A percentile compares a stretch with the other conserved stretches of the same genome.
phyloP scores from a whole-genome alignment of 2,888 invertebrate species.

The Taenaris catops region DNA sequence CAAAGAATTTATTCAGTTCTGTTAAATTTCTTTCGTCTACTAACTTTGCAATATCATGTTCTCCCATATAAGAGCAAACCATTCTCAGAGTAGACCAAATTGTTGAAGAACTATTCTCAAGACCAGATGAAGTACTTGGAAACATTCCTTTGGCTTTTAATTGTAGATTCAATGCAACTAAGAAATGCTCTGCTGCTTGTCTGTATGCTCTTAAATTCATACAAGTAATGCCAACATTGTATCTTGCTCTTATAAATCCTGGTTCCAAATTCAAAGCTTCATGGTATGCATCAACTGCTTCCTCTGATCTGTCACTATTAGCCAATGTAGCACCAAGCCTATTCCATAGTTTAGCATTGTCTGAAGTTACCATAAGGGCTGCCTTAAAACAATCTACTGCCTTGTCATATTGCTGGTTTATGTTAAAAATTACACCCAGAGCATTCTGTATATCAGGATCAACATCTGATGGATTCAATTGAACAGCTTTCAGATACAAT shows the following conservation, averaged over 20 bases:
- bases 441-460: conserved; percentile 97
- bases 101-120: conserved; percentile 88
- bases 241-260: conserved; percentile 97
- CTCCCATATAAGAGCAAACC: conserved; percentile 90
- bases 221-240: conserved; percentile 98
- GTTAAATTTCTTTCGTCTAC: conserved; percentile 82
- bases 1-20: conserved; percentile 79
- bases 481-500: conserved; percentile 88
- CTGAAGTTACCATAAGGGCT: conserved; percentile 89
- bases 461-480: conserved; percentile 85
- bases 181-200: conserved; percentile 97
- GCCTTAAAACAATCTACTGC: conserved; percentile 97
- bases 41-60: conserved; percentile 80
- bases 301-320: conserved; percentile 95
- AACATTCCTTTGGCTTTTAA: conserved; percentile 73
- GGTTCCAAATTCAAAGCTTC: conserved; percentile 94
- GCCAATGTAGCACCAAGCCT: conserved; percentile 98
- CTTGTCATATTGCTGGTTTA: conserved; percentile 96
- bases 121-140: conserved; percentile 39
- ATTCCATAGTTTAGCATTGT: conserved; percentile 97
- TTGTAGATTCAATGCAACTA: conserved; percentile 96
- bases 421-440: conserved; percentile 96
- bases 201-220: conserved; percentile 97
- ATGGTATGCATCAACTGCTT: conserved; percentile 98
- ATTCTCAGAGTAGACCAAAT: conserved; percentile 97